Base-by-base conservation (phyloP, 1,140 invertebrate species). In the Bombus polaris region DNA sequence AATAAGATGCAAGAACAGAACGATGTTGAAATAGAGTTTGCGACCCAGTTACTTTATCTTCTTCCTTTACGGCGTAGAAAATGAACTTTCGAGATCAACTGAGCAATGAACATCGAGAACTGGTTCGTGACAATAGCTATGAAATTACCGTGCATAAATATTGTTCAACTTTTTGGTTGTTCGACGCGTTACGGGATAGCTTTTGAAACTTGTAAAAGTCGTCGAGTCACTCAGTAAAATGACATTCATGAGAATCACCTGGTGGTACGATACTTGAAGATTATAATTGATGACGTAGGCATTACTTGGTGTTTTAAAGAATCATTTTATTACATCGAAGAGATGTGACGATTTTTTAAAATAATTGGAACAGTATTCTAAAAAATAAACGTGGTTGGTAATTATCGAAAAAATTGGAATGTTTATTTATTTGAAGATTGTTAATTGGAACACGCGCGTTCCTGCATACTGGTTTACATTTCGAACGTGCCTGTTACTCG, bases 11-110 rank as follows among this genome's bases (percentile, higher is more conserved):
- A n/a, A 83, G 53, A 57, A 82, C 57, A 71, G 81, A 35, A 65
- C 32, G 18, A 28, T 47, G 53, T 79, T 62, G 79, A 73, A 89
- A 85, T 77, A 59, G 66, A 89, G 79, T 76, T 81, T 70, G 82
- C 82, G 73, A 88, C 86, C 86, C 35, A 88, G 77, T 88, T 88
- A 88, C 71, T 88, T 84, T 76, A 87, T 85, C 86, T 88, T 81
- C 72, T 72, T 85, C 59, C 25, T 77, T 87, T 59, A 47, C 13
- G 35, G 71, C 62, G n/a, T 39, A 32, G 66, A 78, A 85, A 85
- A 89, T 76, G 68, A 89, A 88, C 72, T 85, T 59, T 53, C 37
- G 28, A 72, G 39, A 81, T 62, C 35, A 62, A 75, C 25, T 28
- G 32, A 65, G 5, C 72, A n/a, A 35, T 44, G 22, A 79, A 53